Evolutionary conservation across 2,797 vertebrate genomes (phyloP).

Genomic region (Streptopelia turtur): DNA sequence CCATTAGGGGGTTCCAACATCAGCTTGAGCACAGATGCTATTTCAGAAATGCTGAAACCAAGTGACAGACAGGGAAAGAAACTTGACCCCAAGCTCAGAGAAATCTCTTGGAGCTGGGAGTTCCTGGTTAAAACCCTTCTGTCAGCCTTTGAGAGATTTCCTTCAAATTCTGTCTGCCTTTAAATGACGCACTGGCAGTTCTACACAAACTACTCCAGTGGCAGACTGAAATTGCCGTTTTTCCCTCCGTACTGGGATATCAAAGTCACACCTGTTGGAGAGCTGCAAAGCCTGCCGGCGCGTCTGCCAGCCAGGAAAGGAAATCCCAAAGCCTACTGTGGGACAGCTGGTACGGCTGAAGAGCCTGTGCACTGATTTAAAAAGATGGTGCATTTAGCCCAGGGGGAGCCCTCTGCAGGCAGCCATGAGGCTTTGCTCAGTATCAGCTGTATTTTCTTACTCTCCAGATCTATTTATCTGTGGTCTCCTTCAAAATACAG

Average conservation of each 20-base stretch:
- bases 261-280: not conserved
- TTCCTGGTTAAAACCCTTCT: not conserved
- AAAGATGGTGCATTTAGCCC: not conserved
- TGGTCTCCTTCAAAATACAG: not conserved
- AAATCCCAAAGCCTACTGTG: not conserved
- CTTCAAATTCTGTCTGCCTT: not conserved
- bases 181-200: not conserved
- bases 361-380: not conserved
- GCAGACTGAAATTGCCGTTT: not conserved
- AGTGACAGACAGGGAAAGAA: not conserved
- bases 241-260: not conserved
- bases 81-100: not conserved
- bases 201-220: not conserved
- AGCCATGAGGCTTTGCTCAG: not conserved
- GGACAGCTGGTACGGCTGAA: not conserved
- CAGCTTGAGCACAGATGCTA: not conserved
- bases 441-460: not conserved
- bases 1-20: not conserved
- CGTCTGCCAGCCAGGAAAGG: not conserved
- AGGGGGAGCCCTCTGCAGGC: not conserved
- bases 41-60: not conserved
- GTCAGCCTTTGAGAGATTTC: not conserved
- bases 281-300: not conserved
- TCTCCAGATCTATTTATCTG: not conserved
- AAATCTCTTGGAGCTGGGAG: not conserved